Evolutionary conservation across 2,797 vertebrate species (phyloP).

Genomic region (Tiaroga cobitis): DNA sequence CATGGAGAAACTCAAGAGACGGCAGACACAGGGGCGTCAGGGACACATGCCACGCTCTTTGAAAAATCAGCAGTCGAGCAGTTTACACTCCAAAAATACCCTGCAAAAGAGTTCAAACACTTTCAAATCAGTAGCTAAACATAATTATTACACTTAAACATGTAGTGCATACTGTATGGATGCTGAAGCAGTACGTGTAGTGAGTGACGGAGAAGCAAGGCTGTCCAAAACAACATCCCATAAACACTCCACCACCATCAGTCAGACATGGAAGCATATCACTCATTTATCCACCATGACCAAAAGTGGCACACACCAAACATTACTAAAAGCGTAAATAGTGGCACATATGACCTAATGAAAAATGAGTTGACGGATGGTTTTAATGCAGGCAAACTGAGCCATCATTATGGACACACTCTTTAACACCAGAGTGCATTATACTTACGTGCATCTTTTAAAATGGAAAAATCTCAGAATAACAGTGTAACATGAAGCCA

Average conservation of each 20-base stretch:
- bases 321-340: constrained; percentile 20
- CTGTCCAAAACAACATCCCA: constrained; percentile 43
- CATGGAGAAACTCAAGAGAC: constrained; percentile 51
- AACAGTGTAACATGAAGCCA: not conserved
- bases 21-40: constrained; percentile 16
- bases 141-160: not conserved
- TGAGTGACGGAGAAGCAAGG: constrained; percentile 46
- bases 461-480: not conserved
- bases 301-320: constrained; percentile 13
- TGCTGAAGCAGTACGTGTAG: constrained; percentile 30
- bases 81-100: not conserved
- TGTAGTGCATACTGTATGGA: not conserved
- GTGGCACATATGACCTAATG: constrained; percentile 8
- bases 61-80: not conserved
- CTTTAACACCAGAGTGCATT: constrained; percentile 34
- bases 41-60: not conserved
- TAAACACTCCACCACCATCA: constrained; percentile 43
- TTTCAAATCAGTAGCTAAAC: constrained; percentile 3
- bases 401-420: constrained; percentile 34
- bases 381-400: constrained; percentile 16
- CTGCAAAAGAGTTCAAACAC: not conserved
- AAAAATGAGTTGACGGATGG: constrained; percentile 15
- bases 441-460: constrained; percentile 31
- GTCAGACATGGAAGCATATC: not conserved
- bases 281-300: not conserved